A percentile compares a stretch with the other conserved stretches of the same genome.
Evolutionary conservation across 1,140 invertebrate genomes (phyloP).

Genomic region (Hesperophylax magnus): DNA sequence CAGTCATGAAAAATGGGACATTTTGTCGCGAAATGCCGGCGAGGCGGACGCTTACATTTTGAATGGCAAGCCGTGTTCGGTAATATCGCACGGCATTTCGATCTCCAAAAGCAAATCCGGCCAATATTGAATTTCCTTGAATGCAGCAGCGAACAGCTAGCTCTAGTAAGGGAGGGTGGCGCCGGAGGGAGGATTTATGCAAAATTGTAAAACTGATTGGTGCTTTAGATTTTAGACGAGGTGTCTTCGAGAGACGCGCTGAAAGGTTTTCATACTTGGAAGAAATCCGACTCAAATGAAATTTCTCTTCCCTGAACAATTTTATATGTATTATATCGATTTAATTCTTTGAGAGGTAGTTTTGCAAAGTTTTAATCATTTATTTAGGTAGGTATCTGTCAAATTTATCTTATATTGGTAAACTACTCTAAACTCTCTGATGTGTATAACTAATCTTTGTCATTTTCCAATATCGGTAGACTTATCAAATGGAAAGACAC

Average conservation of each 20-base stretch:
- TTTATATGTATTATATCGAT: too few relatives aligned
- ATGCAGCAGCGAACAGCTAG: neutral
- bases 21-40: neutral
- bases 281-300: too few relatives aligned
- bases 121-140: slow-evolving; percentile 4
- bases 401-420: too few relatives aligned
- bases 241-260: neutral
- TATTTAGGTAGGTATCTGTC: too few relatives aligned
- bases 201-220: slow-evolving; percentile 14
- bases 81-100: slow-evolving; percentile 18
- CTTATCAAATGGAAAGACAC: too few relatives aligned
- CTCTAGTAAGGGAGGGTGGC: neutral
- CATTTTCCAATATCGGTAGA: too few relatives aligned
- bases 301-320: too few relatives aligned
- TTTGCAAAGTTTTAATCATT: too few relatives aligned
- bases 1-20: slow-evolving; percentile 34
- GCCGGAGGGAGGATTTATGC: slow-evolving; percentile 5
- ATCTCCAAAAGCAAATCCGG: neutral
- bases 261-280: too few relatives aligned
- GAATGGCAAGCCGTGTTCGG: slow-evolving; percentile 27
- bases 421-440: too few relatives aligned
- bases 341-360: too few relatives aligned
- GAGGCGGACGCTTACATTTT: slow-evolving; percentile 4
- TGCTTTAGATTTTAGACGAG: neutral
- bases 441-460: too few relatives aligned